These are phyloP conservation scores for Siphlonurus alternatus DNA, from an alignment of 2,888 invertebrate species.

Conservation along the genomic window DNA sequence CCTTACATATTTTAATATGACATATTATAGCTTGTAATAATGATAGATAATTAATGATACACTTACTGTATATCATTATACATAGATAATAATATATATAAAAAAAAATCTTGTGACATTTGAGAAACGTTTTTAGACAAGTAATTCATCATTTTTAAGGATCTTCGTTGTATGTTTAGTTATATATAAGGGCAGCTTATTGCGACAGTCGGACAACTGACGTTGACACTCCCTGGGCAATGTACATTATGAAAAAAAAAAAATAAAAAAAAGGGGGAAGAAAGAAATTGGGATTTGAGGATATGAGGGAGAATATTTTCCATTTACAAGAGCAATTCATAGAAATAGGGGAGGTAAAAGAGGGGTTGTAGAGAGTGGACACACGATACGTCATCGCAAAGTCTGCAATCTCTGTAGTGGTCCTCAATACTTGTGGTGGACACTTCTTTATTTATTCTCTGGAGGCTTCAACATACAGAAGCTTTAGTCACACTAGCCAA, in stretches of 20 bases:
- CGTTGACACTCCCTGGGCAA: background rate
- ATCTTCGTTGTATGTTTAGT: background rate
- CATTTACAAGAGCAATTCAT: background rate
- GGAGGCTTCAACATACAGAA: background rate
- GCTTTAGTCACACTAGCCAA: background rate
- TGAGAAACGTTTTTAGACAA: background rate
- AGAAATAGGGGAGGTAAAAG: background rate
- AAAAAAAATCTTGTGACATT: background rate
- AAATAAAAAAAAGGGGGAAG: too few species aligned
- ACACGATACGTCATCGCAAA: background rate
- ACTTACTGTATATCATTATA: too few species aligned
- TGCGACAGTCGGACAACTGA: background rate
- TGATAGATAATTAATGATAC: too few species aligned
- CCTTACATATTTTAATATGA: too few species aligned
- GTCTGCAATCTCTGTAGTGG: too few species aligned
- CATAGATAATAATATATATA: too few species aligned
- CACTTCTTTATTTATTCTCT: background rate
- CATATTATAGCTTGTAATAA: too few species aligned
- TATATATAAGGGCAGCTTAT: background rate
- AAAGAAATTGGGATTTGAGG: background rate
- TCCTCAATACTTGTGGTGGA: background rate
- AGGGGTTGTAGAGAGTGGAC: background rate
- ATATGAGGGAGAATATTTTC: background rate
- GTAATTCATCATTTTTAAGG: background rate
- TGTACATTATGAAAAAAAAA: background rate